Percentiles rank a stretch among this genome's conserved stretches.
Evolutionary conservation across 2,888 invertebrate species (phyloP).

Genomic region (Geophilus truncorum): DNA sequence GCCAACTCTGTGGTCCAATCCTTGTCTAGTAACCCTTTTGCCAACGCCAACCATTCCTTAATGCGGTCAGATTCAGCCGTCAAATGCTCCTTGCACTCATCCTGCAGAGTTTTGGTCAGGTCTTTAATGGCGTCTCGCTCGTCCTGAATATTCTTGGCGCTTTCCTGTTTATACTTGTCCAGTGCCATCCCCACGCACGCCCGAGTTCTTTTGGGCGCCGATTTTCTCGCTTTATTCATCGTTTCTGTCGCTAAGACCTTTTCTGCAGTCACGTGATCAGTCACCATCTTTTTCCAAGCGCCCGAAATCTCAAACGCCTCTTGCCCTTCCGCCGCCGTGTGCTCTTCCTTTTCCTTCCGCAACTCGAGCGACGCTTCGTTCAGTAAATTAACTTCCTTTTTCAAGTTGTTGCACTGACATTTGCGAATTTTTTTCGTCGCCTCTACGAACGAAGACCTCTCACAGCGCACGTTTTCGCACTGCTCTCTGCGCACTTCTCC

Average conservation of each 20-base stretch:
- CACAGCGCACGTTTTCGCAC: not conserved
- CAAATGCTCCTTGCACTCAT: not conserved
- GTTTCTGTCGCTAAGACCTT: not conserved
- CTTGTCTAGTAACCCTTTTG: not conserved
- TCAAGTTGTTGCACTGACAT: not conserved
- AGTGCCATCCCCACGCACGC: not conserved
- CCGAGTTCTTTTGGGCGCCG: not conserved
- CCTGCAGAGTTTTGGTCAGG: not conserved
- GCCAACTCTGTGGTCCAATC: not conserved
- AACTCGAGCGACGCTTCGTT: not conserved
- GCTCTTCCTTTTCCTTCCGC: not conserved
- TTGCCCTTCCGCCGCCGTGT: not conserved
- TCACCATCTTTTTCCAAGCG: not conserved
- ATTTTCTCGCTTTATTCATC: not conserved
- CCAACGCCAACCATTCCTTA: not conserved
- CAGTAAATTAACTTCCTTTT: not conserved
- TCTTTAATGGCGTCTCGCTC: not conserved
- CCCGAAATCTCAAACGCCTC: not conserved
- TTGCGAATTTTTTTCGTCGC: not conserved
- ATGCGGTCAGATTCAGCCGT: not conserved
- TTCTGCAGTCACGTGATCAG: not conserved
- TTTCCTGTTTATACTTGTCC: not conserved
- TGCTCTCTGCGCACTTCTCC: not conserved
- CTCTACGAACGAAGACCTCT: not conserved
- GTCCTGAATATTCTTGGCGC: not conserved